Evolutionary conservation across 1,140 invertebrate species (phyloP).

Genomic region (Chymomyza costata): DNA sequence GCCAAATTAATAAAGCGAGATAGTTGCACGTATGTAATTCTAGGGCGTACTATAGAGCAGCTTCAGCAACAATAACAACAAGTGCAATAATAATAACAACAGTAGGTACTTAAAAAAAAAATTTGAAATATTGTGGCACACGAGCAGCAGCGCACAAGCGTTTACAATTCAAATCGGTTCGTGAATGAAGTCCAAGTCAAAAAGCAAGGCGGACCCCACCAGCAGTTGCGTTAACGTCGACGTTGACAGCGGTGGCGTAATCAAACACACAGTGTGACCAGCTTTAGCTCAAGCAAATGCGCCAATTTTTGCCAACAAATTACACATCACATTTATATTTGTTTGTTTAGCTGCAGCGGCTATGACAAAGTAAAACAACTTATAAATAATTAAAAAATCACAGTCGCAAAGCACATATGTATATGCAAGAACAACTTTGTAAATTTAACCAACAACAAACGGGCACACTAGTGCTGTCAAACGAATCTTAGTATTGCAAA

Average conservation of each 20-base stretch:
- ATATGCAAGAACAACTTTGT: too few relatives aligned
- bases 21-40: constrained; percentile 5
- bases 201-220: background rate
- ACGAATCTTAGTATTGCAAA: too few relatives aligned
- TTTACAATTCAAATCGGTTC: constrained; percentile 45
- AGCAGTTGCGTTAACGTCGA: constrained; percentile 14
- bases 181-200: background rate
- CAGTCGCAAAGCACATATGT: too few relatives aligned
- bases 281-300: background rate
- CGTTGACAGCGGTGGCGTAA: constrained; percentile 28
- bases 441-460: too few relatives aligned
- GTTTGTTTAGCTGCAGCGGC: too few relatives aligned
- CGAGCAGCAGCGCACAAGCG: constrained; percentile 29
- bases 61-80: constrained; percentile 8
- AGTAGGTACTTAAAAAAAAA: constrained; percentile 13
- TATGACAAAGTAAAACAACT: too few relatives aligned
- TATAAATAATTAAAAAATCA: too few relatives aligned
- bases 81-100: constrained; percentile 15
- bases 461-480: too few relatives aligned
- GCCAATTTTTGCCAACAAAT: too few relatives aligned
- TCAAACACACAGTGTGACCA: constrained; percentile 4
- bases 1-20: constrained; percentile 5
- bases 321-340: too few relatives aligned
- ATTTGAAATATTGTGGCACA: background rate
- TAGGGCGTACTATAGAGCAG: constrained; percentile 18